Conservation (phyloP, 2,888 invertebrate genomes). For the Agrotis ipsilon region DNA sequence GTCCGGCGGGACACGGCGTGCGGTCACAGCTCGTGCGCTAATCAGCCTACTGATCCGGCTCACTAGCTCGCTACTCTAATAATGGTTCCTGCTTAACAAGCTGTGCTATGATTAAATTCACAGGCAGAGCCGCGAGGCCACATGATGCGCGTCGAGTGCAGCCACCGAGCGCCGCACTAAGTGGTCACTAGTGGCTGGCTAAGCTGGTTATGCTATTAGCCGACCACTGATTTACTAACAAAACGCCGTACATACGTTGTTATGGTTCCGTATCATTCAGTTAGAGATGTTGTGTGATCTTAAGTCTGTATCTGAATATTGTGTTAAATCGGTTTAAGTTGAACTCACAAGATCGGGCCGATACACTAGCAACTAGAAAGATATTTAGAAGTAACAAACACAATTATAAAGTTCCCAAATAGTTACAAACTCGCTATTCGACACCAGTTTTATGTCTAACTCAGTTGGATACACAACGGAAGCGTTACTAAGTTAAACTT, state of each 20-base stretch:
- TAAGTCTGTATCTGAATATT: not conserved
- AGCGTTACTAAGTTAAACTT: constrained; percentile 6
- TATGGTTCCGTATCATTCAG: not conserved
- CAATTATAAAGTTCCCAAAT: constrained; percentile 4
- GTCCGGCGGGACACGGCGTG: constrained; percentile 28
- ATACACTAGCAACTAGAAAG: not conserved
- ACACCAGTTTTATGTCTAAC: not conserved
- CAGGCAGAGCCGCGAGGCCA: constrained; percentile 8
- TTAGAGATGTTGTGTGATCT: not conserved
- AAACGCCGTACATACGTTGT: not conserved
- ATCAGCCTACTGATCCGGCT: constrained; percentile 18
- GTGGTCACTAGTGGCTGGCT: constrained; percentile 39
- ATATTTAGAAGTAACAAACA: not conserved
- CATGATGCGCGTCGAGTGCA: constrained; percentile 2
- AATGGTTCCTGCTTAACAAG: constrained; percentile 36
- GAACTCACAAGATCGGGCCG: no score
- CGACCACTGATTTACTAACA: constrained; percentile 28
- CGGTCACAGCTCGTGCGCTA: constrained; percentile 25
- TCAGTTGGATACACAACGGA: constrained; percentile 14
- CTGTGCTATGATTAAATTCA: constrained; percentile 19
- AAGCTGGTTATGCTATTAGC: constrained; percentile 45
- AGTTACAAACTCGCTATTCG: constrained; percentile 1
- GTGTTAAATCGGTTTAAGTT: constrained; percentile 1
- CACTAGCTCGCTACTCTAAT: constrained; percentile 25
- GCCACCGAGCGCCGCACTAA: constrained; percentile 23